A percentile compares a stretch with the other conserved stretches of the same genome.
These are phyloP conservation scores for Vespertilio murinus DNA, from an alignment of 2,797 vertebrate genomes.

Conservation along the genomic window DNA sequence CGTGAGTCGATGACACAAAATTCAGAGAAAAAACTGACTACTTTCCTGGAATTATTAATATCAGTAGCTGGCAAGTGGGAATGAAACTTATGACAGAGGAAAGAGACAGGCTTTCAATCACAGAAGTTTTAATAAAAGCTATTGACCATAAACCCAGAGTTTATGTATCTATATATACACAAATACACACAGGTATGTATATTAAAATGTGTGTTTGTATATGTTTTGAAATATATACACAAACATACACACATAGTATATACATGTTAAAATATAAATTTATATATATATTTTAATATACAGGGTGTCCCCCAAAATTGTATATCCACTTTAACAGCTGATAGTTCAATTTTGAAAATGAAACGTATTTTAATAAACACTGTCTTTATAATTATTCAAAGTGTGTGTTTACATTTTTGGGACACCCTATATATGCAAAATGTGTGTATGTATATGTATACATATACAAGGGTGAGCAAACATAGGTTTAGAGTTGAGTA, in stretches of 20 bases:
- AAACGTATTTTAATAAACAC: too few species aligned
- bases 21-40: background rate
- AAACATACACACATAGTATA: background rate
- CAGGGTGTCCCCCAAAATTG: too few species aligned
- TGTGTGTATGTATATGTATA: background rate
- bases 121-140: background rate
- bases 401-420: too few species aligned
- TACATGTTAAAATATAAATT: background rate
- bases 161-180: background rate
- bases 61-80: background rate
- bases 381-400: too few species aligned
- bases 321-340: too few species aligned
- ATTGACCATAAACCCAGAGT: background rate
- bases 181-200: background rate
- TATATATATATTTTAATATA: background rate
- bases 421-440: too few species aligned
- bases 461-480: background rate
- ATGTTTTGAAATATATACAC: background rate
- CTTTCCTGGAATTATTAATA: background rate
- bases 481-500: background rate
- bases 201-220: background rate
- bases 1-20: background rate
- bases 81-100: background rate
- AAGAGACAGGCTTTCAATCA: background rate
- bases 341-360: too few species aligned